Conservation (phyloP, 2,797 vertebrate genomes). For the Allochrocebus solatus region DNA sequence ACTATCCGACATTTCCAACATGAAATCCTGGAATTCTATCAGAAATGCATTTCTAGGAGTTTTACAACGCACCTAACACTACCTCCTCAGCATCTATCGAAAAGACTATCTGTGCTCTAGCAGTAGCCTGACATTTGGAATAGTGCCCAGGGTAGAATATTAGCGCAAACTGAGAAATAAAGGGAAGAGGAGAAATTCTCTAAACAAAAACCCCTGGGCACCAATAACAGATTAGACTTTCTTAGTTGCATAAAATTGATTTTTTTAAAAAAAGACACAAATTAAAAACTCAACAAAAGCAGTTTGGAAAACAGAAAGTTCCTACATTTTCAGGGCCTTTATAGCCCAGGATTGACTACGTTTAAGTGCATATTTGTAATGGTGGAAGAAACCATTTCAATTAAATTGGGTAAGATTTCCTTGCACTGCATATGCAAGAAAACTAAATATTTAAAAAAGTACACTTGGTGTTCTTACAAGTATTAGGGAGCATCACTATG, state of each 20-base stretch:
- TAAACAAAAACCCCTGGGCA: constrained; percentile 64
- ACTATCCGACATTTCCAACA: not conserved
- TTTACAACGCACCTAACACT: too few species aligned
- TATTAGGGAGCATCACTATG: not conserved
- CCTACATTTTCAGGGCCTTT: constrained; percentile 47
- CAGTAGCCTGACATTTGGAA: constrained; percentile 54
- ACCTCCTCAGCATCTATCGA: not conserved
- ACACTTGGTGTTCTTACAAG: not conserved
- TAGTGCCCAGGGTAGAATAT: constrained; percentile 54
- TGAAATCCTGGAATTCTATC: not conserved
- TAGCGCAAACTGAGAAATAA: constrained; percentile 74
- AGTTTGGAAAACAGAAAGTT: constrained; percentile 70
- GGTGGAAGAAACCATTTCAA: constrained; percentile 57
- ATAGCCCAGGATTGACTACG: constrained; percentile 69
- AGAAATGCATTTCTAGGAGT: not conserved
- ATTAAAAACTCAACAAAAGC: constrained; percentile 71
- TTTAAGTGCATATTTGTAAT: constrained; percentile 33
- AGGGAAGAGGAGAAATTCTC: not conserved
- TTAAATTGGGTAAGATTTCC: constrained; percentile 33
- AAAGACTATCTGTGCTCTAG: not conserved
- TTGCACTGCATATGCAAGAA: not conserved
- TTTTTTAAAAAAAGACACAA: constrained; percentile 66
- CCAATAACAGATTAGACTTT: constrained; percentile 68
- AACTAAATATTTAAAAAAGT: constrained; percentile 54
- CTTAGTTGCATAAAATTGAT: constrained; percentile 44